Conservation (phyloP, 2,888 invertebrate genomes). For the Calliphora vomitoria region DNA sequence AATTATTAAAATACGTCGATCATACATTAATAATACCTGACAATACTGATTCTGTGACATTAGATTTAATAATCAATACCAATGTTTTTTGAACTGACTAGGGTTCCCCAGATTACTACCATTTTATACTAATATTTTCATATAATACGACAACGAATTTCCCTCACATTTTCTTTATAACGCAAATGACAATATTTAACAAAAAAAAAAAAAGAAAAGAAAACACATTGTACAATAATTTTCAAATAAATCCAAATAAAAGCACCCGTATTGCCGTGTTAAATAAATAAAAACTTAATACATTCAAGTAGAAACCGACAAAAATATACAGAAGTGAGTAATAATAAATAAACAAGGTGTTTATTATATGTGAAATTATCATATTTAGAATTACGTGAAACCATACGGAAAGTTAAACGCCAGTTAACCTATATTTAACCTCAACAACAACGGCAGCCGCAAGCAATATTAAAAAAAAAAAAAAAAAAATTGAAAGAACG, state of each 20-base stretch:
- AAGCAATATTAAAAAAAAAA: conserved; percentile 1
- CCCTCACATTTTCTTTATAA: background rate
- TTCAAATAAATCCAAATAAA: background rate
- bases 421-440: conserved; percentile 52
- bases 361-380: conserved; percentile 69
- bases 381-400: conserved; percentile 53
- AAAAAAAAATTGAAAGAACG: conserved; percentile 2
- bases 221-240: background rate
- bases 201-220: background rate
- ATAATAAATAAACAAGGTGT: conserved; percentile 60
- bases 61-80: too few species aligned
- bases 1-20: too few species aligned
- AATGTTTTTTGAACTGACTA: too few species aligned
- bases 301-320: background rate
- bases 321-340: background rate
- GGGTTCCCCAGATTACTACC: too few species aligned
- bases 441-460: background rate
- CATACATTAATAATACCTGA: too few species aligned
- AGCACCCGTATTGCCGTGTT: background rate
- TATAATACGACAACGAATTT: background rate
- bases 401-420: conserved; percentile 46
- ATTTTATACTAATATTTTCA: too few species aligned
- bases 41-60: too few species aligned
- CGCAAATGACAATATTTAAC: background rate
- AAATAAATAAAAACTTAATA: conserved; percentile 2